phyloP scores from a whole-genome alignment of 2,888 invertebrate species.

The Sinhomidia bicolor region DNA sequence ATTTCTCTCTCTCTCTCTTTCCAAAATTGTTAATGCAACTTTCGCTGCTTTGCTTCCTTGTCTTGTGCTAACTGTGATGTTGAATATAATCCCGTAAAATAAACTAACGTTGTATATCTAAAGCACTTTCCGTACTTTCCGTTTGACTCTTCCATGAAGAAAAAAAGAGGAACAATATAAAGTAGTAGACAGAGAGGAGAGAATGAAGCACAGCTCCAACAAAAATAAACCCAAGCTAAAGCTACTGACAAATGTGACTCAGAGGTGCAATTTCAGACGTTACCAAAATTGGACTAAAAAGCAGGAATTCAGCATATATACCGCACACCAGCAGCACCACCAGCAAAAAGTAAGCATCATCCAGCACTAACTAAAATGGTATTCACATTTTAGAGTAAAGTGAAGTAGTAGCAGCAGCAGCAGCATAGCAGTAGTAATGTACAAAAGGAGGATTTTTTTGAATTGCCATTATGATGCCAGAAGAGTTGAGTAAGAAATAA shows the following conservation, averaged over 20 bases:
- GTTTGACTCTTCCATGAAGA: background rate
- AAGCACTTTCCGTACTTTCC: constrained; percentile 13
- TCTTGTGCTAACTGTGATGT: background rate
- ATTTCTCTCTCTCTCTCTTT: background rate
- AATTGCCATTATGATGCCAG: constrained; percentile 41
- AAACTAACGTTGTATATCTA: background rate
- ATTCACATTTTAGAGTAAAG: background rate
- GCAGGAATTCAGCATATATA: constrained; percentile 44
- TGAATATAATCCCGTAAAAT: background rate
- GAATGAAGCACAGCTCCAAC: background rate
- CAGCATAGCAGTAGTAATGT: too few relatives aligned
- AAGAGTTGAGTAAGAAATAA: constrained; percentile 31
- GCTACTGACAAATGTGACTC: constrained; percentile 80
- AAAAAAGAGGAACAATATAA: background rate
- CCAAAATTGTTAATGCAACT: constrained; percentile 39
- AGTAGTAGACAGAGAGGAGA: background rate
- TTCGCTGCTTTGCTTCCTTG: background rate
- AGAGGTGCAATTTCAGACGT: constrained; percentile 80
- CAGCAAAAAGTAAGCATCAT: background rate
- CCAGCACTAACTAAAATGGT: background rate
- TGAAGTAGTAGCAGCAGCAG: background rate
- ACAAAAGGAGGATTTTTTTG: background rate
- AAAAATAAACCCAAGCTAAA: constrained; percentile 76
- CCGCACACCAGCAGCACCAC: background rate
- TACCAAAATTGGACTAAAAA: constrained; percentile 80